phyloP scores from a whole-genome alignment of 2,888 invertebrate genomes.

The Luperina testacea region DNA sequence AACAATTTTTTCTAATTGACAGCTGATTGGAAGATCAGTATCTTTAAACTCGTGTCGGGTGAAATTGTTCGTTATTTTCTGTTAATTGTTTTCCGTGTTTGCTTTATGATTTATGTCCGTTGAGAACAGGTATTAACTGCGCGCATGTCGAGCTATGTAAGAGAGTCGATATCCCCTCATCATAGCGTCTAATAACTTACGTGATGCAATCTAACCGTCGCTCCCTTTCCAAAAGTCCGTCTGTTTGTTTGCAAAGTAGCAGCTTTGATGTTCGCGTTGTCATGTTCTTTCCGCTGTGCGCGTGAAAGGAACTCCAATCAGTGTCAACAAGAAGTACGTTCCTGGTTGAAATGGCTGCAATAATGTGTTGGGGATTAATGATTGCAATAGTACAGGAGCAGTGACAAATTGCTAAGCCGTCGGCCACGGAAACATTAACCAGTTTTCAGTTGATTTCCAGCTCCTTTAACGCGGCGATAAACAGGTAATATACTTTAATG shows the following conservation, averaged over 20 bases:
- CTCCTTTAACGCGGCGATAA: conserved; percentile 54
- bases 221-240: conserved; percentile 53
- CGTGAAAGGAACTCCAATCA: conserved; percentile 64
- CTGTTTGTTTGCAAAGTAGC: conserved; percentile 48
- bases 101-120: conserved; percentile 68
- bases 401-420: conserved; percentile 59
- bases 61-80: conserved; percentile 72
- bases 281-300: conserved; percentile 56
- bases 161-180: conserved; percentile 64
- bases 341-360: conserved; percentile 51
- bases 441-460: conserved; percentile 53
- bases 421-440: conserved; percentile 58
- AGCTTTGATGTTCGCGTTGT: conserved; percentile 49
- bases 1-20: conserved; percentile 69
- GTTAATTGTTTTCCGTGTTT: conserved; percentile 75
- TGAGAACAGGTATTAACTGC: conserved; percentile 60
- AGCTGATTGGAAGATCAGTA: conserved; percentile 78
- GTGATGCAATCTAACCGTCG: conserved; percentile 56
- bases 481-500: conserved; percentile 57
- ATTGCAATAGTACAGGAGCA: conserved; percentile 54
- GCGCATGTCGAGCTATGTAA: conserved; percentile 60
- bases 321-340: conserved; percentile 57
- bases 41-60: conserved; percentile 66
- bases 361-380: conserved; percentile 62
- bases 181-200: conserved; percentile 58